These are phyloP conservation scores for Amitus sp. DNA, from an alignment of 2,888 invertebrate species.

Conservation along the genomic window DNA sequence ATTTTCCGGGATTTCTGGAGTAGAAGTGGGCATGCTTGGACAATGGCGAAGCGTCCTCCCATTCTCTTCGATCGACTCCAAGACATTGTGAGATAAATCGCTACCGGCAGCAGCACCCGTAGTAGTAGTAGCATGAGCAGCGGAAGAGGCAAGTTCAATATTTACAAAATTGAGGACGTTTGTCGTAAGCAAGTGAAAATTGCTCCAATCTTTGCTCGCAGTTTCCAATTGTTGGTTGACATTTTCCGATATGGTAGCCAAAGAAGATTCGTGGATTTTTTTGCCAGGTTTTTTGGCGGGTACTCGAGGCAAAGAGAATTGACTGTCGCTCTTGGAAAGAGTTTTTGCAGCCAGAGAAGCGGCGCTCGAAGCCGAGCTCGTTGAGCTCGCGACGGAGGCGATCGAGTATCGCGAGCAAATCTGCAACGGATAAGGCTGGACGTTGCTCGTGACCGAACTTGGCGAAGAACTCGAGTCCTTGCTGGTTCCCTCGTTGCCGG, in stretches of 20 bases:
- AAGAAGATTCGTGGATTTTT: constrained; percentile 8
- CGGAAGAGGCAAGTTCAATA: too few relatives aligned
- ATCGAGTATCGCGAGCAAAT: constrained; percentile 51
- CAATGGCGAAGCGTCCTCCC: constrained; percentile 38
- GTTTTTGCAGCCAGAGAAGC: constrained; percentile 48
- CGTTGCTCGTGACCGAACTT: constrained; percentile 55
- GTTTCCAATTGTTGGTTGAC: constrained; percentile 37
- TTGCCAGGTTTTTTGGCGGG: constrained; percentile 45
- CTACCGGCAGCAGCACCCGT: too few relatives aligned
- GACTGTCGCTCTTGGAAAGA: constrained; percentile 32
- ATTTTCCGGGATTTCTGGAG: constrained; percentile 46
- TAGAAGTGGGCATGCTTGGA: constrained; percentile 55
- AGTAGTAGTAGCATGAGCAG: too few relatives aligned
- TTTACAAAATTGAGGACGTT: constrained; percentile 47
- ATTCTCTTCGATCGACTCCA: constrained; percentile 46
- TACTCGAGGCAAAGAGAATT: constrained; percentile 51
- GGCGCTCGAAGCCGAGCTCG: constrained; percentile 56
- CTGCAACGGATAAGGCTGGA: constrained; percentile 45
- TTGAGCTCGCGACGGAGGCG: constrained; percentile 53
- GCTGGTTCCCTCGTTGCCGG: constrained; percentile 51
- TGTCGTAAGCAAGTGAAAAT: constrained; percentile 45
- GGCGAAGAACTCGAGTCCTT: constrained; percentile 52
- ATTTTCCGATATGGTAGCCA: constrained; percentile 29
- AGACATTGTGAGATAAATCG: constrained; percentile 46
- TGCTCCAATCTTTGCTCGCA: constrained; percentile 56